phyloP scores from a whole-genome alignment of 2,888 invertebrate genomes.

The Mesorhabditis sp. region DNA sequence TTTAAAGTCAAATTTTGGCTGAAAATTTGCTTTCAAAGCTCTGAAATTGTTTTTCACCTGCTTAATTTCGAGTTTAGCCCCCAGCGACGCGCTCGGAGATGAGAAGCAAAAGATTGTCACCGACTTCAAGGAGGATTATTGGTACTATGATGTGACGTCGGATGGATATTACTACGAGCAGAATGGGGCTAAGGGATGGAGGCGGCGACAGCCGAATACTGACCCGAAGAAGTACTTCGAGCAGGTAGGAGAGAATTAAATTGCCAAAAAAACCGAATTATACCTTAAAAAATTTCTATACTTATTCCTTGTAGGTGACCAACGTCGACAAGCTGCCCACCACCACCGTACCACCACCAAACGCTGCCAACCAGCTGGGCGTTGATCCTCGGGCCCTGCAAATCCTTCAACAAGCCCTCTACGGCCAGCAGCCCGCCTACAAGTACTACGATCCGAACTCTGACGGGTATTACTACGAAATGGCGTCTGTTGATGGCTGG shows the following conservation, averaged over 20 bases:
- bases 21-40: neutral
- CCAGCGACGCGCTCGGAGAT: neutral
- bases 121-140: constrained; percentile 10
- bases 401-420: constrained; percentile 5
- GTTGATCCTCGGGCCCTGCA: constrained; percentile 8
- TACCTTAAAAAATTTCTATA: neutral
- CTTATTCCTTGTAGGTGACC: constrained; percentile 11
- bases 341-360: constrained; percentile 9
- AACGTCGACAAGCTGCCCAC: constrained; percentile 16
- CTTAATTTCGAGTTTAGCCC: neutral
- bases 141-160: constrained; percentile 50
- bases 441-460: constrained; percentile 51
- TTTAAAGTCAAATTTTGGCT: neutral
- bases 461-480: constrained; percentile 56
- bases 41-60: neutral
- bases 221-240: constrained; percentile 30
- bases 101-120: neutral
- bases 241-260: constrained; percentile 18
- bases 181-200: constrained; percentile 50
- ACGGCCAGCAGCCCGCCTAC: constrained; percentile 8
- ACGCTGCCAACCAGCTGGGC: constrained; percentile 7
- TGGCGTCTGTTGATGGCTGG: constrained; percentile 57
- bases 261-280: neutral
- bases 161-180: constrained; percentile 57
- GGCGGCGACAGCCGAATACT: constrained; percentile 35